Conservation (phyloP, 2,888 invertebrate genomes). For the Melieria picta region DNA sequence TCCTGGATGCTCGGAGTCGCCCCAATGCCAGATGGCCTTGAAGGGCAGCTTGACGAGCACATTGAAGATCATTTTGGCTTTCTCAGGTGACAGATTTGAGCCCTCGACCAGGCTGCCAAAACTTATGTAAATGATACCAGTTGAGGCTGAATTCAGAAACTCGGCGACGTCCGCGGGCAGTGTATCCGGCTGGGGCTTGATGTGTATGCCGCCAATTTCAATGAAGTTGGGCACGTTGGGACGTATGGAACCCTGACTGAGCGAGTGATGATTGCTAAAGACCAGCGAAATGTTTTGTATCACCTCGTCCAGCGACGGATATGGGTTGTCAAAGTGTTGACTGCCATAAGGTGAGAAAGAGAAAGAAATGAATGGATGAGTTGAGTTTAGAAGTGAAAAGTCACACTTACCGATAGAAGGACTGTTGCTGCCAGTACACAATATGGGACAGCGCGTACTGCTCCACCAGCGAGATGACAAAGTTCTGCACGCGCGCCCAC, state of each 20-base stretch:
- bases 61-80: constrained; percentile 67
- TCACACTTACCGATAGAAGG: constrained; percentile 36
- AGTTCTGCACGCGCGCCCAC: constrained; percentile 39
- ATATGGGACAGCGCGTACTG: background rate
- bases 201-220: constrained; percentile 53
- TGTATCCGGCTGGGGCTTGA: constrained; percentile 47
- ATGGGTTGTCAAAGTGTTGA: constrained; percentile 41
- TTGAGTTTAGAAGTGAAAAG: too few species aligned
- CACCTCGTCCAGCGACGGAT: constrained; percentile 47
- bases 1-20: constrained; percentile 65
- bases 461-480: background rate
- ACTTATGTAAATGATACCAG: constrained; percentile 52
- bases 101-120: constrained; percentile 56
- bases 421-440: background rate
- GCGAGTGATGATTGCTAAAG: constrained; percentile 48
- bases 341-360: constrained; percentile 36
- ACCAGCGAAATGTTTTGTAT: constrained; percentile 50
- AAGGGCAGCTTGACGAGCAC: constrained; percentile 71
- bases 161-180: constrained; percentile 44
- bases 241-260: constrained; percentile 48
- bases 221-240: constrained; percentile 51
- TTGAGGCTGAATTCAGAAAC: constrained; percentile 46
- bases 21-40: constrained; percentile 75
- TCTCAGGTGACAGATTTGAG: constrained; percentile 3
- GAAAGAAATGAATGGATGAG: background rate